Percentiles rank a stretch among this genome's conserved stretches.
These are phyloP conservation scores for Papilio glaucus DNA, from an alignment of 1,140 invertebrate genomes.

Conservation along the genomic window DNA sequence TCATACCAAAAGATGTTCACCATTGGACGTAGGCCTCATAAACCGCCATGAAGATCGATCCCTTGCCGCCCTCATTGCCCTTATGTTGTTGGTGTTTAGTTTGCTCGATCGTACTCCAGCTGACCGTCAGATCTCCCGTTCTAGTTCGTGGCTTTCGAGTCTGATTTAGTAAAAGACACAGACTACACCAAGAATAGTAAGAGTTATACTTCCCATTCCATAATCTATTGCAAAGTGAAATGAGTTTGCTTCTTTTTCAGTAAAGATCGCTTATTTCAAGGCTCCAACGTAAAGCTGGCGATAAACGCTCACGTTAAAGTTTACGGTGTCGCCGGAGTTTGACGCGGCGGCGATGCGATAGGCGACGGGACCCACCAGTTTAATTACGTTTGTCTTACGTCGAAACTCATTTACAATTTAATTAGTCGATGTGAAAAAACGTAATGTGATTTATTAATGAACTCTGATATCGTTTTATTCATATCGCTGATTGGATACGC, in stretches of 20 bases:
- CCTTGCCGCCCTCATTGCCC: too few species aligned
- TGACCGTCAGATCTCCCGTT: too few species aligned
- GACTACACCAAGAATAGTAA: too few species aligned
- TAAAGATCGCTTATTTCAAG: constrained; percentile 39
- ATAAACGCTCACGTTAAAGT: constrained; percentile 63
- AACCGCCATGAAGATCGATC: too few species aligned
- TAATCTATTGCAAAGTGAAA: too few species aligned
- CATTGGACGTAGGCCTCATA: too few species aligned
- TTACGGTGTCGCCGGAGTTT: constrained; percentile 55
- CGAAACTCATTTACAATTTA: constrained; percentile 28
- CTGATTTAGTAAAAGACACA: too few species aligned
- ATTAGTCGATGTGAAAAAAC: constrained; percentile 18
- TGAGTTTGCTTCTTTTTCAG: neutral
- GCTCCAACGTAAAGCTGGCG: constrained; percentile 47
- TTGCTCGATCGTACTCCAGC: too few species aligned
- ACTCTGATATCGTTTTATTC: constrained; percentile 6
- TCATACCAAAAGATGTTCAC: too few species aligned
- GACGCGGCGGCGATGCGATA: constrained; percentile 52
- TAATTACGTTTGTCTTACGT: constrained; percentile 32
- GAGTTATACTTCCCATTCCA: too few species aligned
- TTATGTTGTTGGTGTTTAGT: too few species aligned
- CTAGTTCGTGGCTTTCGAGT: too few species aligned
- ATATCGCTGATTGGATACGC: constrained; percentile 26
- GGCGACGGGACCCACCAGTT: constrained; percentile 18
- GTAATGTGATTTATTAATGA: constrained; percentile 33